Evolutionary conservation across 2,797 vertebrate genomes (phyloP).

Genomic region (Sebastes oblongus): DNA sequence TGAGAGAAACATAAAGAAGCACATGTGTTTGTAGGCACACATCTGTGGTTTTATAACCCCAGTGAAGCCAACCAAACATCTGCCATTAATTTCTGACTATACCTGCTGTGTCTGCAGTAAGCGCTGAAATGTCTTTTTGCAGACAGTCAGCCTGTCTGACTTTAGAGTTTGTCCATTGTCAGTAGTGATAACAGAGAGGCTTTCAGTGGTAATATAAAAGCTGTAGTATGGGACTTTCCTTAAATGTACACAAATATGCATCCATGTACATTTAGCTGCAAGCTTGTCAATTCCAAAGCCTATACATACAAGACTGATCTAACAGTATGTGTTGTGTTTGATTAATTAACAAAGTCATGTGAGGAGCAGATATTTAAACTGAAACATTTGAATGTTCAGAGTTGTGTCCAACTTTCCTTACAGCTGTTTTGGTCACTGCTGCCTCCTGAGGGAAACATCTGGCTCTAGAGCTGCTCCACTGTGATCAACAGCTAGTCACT

Average conservation of each 20-base stretch:
- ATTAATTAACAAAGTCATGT: neutral
- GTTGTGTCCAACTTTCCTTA: neutral
- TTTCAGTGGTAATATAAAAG: neutral
- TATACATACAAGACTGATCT: neutral
- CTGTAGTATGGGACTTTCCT: neutral
- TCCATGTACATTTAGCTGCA: neutral
- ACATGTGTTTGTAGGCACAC: neutral
- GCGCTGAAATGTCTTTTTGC: neutral
- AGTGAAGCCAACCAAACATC: neutral
- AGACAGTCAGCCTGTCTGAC: neutral
- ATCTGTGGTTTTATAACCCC: neutral
- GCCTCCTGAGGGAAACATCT: no score
- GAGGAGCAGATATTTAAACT: neutral
- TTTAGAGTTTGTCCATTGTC: neutral
- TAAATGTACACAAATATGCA: neutral
- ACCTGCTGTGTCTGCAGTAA: neutral
- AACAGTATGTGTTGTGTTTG: neutral
- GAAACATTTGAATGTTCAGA: neutral
- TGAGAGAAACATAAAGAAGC: neutral
- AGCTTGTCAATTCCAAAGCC: neutral
- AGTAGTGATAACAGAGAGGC: neutral
- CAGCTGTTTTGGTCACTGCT: neutral
- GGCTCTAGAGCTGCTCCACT: no score
- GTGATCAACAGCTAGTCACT: no score
- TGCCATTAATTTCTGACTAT: neutral